phyloP scores from a whole-genome alignment of 53 echinoderm and acorn worm genomes.

The Holothuria leucospilota region DNA sequence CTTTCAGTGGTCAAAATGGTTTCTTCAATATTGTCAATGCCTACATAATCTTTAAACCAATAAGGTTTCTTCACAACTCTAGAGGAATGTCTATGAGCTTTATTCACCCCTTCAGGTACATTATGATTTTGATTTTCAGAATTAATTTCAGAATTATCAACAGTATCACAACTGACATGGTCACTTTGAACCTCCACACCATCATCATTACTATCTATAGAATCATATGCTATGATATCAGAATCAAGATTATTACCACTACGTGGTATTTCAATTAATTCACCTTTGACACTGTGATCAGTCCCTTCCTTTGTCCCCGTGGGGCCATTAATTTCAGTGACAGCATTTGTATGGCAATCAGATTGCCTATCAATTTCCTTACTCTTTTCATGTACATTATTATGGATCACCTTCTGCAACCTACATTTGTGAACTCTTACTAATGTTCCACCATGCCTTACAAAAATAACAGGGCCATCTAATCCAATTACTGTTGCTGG shows the following conservation, averaged over 20 bases:
- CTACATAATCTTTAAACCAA: background rate
- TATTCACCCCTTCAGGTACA: too few relatives aligned
- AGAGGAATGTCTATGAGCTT: background rate
- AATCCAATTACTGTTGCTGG: conserved; percentile 42
- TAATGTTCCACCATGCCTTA: conserved; percentile 42
- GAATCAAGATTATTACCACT: background rate
- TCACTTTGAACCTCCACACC: too few relatives aligned
- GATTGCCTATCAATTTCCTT: background rate
- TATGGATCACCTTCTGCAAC: background rate
- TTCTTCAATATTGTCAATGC: background rate
- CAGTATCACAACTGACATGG: too few relatives aligned
- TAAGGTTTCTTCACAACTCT: background rate
- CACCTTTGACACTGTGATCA: too few relatives aligned
- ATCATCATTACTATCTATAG: too few relatives aligned
- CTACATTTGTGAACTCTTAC: conserved; percentile 49
- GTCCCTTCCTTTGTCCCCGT: too few relatives aligned
- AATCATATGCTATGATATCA: background rate
- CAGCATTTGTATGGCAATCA: background rate
- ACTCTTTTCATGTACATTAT: conserved; percentile 5
- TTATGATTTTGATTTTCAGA: too few relatives aligned
- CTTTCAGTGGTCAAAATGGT: background rate
- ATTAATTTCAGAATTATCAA: too few relatives aligned
- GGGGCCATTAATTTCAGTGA: background rate
- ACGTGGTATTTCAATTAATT: background rate
- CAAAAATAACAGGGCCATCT: conserved; percentile 37